Evolutionary conservation across 1,140 invertebrate species (phyloP).

Genomic region (Drosophila littoralis): DNA sequence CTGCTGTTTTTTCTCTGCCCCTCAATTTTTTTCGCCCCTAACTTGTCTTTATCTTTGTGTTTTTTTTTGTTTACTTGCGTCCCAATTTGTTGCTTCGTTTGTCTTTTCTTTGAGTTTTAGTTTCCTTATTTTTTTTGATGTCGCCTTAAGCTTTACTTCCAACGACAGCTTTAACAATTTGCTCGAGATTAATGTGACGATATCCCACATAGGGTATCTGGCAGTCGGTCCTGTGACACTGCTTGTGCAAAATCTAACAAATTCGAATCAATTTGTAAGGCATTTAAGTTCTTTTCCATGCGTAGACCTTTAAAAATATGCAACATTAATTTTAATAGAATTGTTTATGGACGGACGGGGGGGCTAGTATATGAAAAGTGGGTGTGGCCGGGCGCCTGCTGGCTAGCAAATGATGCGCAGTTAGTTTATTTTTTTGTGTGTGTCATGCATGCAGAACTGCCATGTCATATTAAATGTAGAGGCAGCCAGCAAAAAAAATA

Average conservation of each 20-base stretch:
- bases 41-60: constrained; percentile 4
- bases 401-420: constrained; percentile 49
- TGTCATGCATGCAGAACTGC: constrained; percentile 60
- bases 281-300: constrained; percentile 60
- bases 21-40: constrained; percentile 33
- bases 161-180: constrained; percentile 5
- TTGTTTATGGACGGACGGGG: constrained; percentile 63
- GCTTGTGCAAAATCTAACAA: constrained; percentile 53
- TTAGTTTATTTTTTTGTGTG: constrained; percentile 33
- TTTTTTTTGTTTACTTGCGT: constrained; percentile 54
- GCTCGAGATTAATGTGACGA: constrained; percentile 3
- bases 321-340: constrained; percentile 82
- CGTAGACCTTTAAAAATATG: constrained; percentile 64
- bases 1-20: not conserved
- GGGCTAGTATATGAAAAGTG: constrained; percentile 51
- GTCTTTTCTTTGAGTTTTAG: constrained; percentile 11
- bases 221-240: constrained; percentile 3
- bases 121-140: constrained; percentile 1
- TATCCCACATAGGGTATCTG: constrained; percentile 30
- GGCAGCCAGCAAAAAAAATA: constrained; percentile 20
- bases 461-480: constrained; percentile 70
- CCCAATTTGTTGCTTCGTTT: constrained; percentile 64
- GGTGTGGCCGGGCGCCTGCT: not conserved
- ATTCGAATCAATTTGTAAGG: constrained; percentile 74
- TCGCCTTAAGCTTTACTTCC: constrained; percentile 4